Base-by-base conservation (phyloP, 2,113 vertebrate genomes). In the Todiramphus chloris region DNA sequence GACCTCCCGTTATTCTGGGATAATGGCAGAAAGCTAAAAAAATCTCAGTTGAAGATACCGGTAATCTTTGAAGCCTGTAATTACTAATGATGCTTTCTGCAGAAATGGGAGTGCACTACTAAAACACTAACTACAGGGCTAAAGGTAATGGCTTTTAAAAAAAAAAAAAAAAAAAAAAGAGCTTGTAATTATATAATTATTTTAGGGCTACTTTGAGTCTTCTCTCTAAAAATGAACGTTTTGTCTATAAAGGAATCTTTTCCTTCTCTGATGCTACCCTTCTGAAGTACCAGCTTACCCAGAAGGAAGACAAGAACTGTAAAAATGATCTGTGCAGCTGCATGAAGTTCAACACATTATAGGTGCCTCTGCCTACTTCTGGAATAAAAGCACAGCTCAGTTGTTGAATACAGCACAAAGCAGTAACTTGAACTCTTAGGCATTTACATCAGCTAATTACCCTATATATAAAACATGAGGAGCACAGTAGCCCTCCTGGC, bases 41-140 rank as follows among this genome's bases (percentile, higher is more conserved):
- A 92, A 90, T 46, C 81, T 73, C 75, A 60, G 11, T 56, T 72
- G 78, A 96, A 95, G 70, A 74, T 59, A 13, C 19, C 9, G 28
- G 74, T 83, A 69, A 64, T 90, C 87, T 91, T 51, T 51, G 74
- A 85, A 74, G 39, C 37, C 63, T 70, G 55, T 80, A 81, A 90
- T 79, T 94, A 94, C 64, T 21, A 25, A 72, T 87, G 76, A 87
- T 64, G 76, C 64, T 90, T 73, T 85, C 73, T 92, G 95, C 46
- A 82, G 78, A 23, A 50, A 77, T 39, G 79, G 43, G 48, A 41
- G 31, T 60, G 70, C 24, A 10, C 72, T 39, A 35, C 64, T 46
- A 77, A 91, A 94, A 15, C n/a, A 53, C 69, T 72, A 90, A 62
- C 37, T 28, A 44, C 91, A 83, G 6, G 31, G 63, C 25, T 35